Evolutionary conservation across 2,888 invertebrate genomes (phyloP), one percentile per base, ranked within the genome.

Genomic region (Tetragonisca angustula): DNA sequence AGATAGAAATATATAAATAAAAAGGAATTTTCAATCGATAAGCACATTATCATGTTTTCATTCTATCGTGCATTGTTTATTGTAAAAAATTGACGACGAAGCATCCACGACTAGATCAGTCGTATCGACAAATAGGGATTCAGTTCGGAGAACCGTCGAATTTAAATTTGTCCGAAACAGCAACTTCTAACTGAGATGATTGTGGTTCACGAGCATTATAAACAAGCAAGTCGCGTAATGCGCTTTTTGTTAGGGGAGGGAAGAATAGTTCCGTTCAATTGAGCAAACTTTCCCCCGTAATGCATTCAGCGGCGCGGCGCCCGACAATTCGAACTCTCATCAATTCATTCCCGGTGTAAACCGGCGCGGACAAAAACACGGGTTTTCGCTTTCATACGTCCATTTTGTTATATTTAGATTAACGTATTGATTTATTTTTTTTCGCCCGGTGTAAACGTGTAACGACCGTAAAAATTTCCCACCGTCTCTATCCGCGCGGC

Each of bases 251-350:
- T 24, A 15, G 56, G n/a, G 67, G 62, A 11, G 43, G 36, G 43
- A 9, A 43, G 43, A 81, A 74, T 74, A 56, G 61, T 62, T 72
- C 54, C 61, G 62, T 72, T 56, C 70, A 49, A 76, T 81, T 61
- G 69, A 15, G 49, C 27, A 70, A 73, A 77, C 67, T 74, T 84
- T 74, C 67, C 56, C 67, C 50, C 61, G 67, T 84, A 71, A 77
- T 77, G 68, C 70, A 73, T 74, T 71, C 70, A 74, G 62, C 59
- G 43, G 19, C 24, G 77, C 64, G 27, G 43, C 43, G 77, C 59
- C 61, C 77, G 69, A 73, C 77, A 43, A 76, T 81, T 78, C 75
- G 81, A 77, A 81, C 52, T 81, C 84, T 73, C 85, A 76, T 85
- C 81, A 76, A 78, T 84, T 85, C 81, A 78, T 75, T 75, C 65